Conservation (phyloP, 2,797 vertebrate genomes). For the Rhinichthys osculus region DNA sequence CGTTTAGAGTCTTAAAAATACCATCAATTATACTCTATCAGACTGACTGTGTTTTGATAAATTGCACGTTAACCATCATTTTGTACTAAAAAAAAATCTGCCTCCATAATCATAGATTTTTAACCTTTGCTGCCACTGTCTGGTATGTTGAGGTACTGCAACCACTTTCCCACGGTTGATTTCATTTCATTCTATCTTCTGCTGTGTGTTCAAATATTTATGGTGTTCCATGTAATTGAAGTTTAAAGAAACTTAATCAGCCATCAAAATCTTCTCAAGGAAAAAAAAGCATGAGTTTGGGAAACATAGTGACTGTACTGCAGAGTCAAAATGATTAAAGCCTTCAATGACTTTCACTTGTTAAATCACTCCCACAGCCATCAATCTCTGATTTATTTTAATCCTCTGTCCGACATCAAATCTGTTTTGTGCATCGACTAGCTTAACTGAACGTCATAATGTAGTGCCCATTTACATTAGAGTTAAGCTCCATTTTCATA, state of each 20-base stretch:
- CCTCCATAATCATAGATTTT: not conserved
- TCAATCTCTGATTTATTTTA: constrained; percentile 9
- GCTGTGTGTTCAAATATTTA: not conserved
- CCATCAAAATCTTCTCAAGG: not conserved
- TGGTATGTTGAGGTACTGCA: constrained; percentile 59
- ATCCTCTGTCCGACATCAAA: constrained; percentile 23
- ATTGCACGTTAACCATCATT: constrained; percentile 27
- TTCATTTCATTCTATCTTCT: constrained; percentile 28
- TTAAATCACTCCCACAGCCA: constrained; percentile 1
- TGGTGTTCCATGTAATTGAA: not conserved
- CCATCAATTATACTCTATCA: not conserved
- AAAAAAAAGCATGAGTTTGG: constrained; percentile 30
- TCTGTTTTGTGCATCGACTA: constrained; percentile 30
- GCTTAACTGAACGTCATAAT: constrained; percentile 14
- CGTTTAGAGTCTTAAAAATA: constrained; percentile 16
- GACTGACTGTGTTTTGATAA: constrained; percentile 8
- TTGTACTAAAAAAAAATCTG: constrained; percentile 2
- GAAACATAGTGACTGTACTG: constrained; percentile 32
- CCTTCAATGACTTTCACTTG: constrained; percentile 25
- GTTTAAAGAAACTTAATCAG: not conserved
- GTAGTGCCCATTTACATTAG: constrained; percentile 42
- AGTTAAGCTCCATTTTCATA: constrained; percentile 35
- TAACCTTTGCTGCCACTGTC: constrained; percentile 35
- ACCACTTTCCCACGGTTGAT: not conserved
- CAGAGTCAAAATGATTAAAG: constrained; percentile 33